Conservation (phyloP, 2,888 invertebrate genomes). For the Tetrapedia diversipes region DNA sequence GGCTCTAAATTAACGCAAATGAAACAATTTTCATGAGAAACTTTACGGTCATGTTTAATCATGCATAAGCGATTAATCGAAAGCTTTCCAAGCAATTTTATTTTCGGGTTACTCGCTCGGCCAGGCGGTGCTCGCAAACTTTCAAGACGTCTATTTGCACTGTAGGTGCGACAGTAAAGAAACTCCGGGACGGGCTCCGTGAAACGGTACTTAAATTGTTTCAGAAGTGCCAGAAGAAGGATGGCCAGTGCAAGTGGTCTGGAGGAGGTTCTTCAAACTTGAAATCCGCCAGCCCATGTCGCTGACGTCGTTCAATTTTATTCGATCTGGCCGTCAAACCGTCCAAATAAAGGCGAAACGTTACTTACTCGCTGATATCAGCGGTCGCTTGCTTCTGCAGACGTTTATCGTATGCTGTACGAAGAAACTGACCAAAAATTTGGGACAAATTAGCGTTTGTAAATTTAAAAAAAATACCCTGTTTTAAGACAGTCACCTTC, state of each 20-base stretch:
- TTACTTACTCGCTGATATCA: constrained; percentile 42
- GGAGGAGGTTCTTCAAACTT: constrained; percentile 63
- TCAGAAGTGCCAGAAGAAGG: constrained; percentile 62
- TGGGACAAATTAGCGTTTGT: not conserved
- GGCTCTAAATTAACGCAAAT: no score
- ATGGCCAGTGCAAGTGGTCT: constrained; percentile 55
- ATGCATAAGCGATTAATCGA: not conserved
- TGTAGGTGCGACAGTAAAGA: constrained; percentile 55
- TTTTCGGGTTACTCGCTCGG: constrained; percentile 12
- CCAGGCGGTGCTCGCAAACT: constrained; percentile 44
- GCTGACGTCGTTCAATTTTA: constrained; percentile 64
- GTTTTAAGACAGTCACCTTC: no score
- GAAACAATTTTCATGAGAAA: no score
- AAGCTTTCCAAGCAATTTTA: not conserved
- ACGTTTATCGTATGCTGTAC: not conserved
- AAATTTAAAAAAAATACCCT: no score
- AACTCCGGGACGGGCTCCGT: constrained; percentile 45
- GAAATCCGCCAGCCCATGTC: constrained; percentile 55
- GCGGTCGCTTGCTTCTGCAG: not conserved
- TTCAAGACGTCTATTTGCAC: constrained; percentile 60
- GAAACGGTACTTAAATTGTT: constrained; percentile 68
- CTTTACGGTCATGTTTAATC: not conserved
- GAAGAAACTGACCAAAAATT: not conserved
- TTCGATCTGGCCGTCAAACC: constrained; percentile 45
- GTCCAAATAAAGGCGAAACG: constrained; percentile 45